A percentile compares a stretch with the other conserved stretches of the same genome.
These are phyloP conservation scores for Sebastes itinus DNA, from an alignment of 2,797 vertebrate genomes.

Conservation along the genomic window DNA sequence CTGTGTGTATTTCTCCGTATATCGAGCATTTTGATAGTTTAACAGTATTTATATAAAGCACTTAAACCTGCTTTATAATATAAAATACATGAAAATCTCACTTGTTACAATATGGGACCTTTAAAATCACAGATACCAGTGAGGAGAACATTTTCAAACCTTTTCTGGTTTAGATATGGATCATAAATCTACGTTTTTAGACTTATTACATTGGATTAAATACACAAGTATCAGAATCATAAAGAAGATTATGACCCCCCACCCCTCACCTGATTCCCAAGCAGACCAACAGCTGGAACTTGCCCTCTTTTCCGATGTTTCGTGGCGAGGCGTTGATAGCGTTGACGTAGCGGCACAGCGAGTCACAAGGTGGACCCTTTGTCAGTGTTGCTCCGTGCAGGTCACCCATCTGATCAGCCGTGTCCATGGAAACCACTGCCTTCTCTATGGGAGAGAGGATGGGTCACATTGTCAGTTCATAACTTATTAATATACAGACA, in stretches of 20 bases:
- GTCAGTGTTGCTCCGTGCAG: conserved; percentile 84
- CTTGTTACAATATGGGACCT: neutral
- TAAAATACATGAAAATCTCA: too few species aligned
- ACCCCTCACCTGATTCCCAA: conserved; percentile 89
- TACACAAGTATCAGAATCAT: neutral
- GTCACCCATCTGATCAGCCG: conserved; percentile 89
- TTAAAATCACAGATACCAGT: neutral
- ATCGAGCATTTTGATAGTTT: too few species aligned
- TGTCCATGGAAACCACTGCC: conserved; percentile 90
- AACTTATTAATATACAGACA: neutral
- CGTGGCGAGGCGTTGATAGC: conserved; percentile 91
- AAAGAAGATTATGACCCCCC: neutral
- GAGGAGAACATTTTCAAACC: neutral
- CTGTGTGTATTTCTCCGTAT: too few species aligned
- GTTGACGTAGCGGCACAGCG: conserved; percentile 92
- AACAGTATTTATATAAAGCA: too few species aligned
- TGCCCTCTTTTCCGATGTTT: conserved; percentile 97
- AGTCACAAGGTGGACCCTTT: conserved; percentile 85
- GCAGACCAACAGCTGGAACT: conserved; percentile 96
- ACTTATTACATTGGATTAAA: neutral
- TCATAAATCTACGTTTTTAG: neutral
- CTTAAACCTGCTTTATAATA: too few species aligned
- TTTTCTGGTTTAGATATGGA: neutral
- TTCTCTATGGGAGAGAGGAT: conserved; percentile 82
- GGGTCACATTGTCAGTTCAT: neutral